phyloP scores from a whole-genome alignment of 2,113 vertebrate species.

The Forbesichthys agassizii region DNA sequence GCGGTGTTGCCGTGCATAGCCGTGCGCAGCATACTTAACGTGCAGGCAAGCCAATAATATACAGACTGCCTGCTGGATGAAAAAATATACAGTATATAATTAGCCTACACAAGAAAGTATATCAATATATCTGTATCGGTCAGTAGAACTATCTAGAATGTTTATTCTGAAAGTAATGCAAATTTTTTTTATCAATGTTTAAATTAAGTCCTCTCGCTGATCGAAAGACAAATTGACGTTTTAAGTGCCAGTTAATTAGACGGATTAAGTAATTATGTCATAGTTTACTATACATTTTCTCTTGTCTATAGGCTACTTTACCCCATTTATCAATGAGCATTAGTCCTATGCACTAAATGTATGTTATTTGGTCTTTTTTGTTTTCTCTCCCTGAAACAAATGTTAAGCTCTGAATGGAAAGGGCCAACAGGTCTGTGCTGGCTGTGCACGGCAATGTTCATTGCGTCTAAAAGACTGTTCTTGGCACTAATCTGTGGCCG shows the following conservation, averaged over 20 bases:
- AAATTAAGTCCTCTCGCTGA: neutral
- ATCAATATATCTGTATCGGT: no score
- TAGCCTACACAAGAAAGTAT: no score
- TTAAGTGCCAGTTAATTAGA: no score
- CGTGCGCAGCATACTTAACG: constrained; percentile 78
- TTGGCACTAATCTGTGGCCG: constrained; percentile 25
- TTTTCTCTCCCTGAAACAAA: neutral
- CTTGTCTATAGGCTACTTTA: no score
- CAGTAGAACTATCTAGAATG: no score
- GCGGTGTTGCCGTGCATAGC: constrained; percentile 65
- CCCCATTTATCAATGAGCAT: no score
- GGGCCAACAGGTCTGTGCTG: neutral
- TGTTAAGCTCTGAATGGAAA: neutral
- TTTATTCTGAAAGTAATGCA: no score
- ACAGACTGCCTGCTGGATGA: constrained; percentile 41
- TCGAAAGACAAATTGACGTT: neutral
- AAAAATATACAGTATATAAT: no score
- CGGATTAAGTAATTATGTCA: no score
- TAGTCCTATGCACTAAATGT: no score
- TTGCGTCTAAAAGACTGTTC: constrained; percentile 1
- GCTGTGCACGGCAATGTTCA: neutral
- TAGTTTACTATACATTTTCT: no score
- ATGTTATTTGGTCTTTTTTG: neutral
- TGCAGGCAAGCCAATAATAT: constrained; percentile 55
- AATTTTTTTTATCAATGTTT: no score